phyloP scores from a whole-genome alignment of 1,140 invertebrate genomes.

The Drosophila chauvacae region DNA sequence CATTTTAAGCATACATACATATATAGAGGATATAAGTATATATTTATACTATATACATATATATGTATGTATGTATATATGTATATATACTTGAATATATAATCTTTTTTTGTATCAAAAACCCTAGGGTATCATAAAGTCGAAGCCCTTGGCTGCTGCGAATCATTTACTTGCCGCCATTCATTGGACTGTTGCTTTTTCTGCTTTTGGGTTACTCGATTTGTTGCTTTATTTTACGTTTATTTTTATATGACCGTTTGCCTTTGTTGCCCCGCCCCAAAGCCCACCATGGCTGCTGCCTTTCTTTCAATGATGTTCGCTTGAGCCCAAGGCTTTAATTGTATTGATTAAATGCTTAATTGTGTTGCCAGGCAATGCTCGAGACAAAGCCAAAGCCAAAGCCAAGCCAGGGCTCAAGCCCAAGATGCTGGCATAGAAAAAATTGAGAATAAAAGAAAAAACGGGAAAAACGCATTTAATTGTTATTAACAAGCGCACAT shows the following conservation, averaged over 20 bases:
- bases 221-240: slow-evolving; percentile 48
- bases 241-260: slow-evolving; percentile 66
- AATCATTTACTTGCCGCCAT: slow-evolving; percentile 7
- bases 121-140: neutral
- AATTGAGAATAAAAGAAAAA: slow-evolving; percentile 13
- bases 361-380: slow-evolving; percentile 56
- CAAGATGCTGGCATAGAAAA: slow-evolving; percentile 11
- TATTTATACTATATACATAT: neutral
- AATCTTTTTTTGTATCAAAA: neutral
- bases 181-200: slow-evolving; percentile 30
- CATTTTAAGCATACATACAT: no score
- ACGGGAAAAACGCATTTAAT: slow-evolving; percentile 61
- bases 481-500: slow-evolving; percentile 79
- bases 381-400: slow-evolving; percentile 40
- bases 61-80: neutral
- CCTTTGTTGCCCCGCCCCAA: slow-evolving; percentile 26
- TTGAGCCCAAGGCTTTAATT: slow-evolving; percentile 73
- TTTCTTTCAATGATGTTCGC: slow-evolving; percentile 69
- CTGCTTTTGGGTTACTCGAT: slow-evolving; percentile 17
- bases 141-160: neutral
- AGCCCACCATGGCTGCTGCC: neutral
- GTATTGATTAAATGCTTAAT: slow-evolving; percentile 81
- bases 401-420: slow-evolving; percentile 12
- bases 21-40: neutral
- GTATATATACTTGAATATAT: neutral